Evolutionary conservation across 2,113 vertebrate species (phyloP).

Genomic region (Pandion haliaetus): DNA sequence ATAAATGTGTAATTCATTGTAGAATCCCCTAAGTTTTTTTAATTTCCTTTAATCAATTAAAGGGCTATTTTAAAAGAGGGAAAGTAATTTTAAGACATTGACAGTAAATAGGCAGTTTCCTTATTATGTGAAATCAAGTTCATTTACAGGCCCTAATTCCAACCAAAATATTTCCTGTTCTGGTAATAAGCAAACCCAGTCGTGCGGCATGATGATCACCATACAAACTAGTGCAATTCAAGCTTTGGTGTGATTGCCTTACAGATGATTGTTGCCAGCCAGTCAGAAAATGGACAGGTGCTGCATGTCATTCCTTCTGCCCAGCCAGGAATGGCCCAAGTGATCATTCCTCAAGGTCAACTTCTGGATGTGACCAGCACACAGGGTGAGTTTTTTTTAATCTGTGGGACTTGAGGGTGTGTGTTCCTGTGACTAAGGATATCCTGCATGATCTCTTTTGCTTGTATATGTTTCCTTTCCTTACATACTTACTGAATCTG

Average conservation of each 20-base stretch:
- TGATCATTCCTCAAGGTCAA: constrained; percentile 78
- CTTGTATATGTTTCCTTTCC: neutral
- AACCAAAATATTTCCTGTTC: neutral
- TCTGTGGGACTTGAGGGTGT: neutral
- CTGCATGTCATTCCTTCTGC: constrained; percentile 78
- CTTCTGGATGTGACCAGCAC: constrained; percentile 62
- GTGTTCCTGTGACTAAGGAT: neutral
- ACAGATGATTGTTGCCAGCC: constrained; percentile 81
- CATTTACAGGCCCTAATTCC: neutral
- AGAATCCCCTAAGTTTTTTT: neutral
- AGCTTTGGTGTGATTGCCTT: constrained; percentile 2
- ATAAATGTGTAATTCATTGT: neutral
- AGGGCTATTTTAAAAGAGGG: neutral
- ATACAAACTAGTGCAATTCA: neutral
- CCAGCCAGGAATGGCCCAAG: constrained; percentile 73
- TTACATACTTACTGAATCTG: neutral
- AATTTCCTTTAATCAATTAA: neutral
- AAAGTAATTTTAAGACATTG: neutral
- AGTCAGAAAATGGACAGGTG: constrained; percentile 78
- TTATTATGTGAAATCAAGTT: neutral
- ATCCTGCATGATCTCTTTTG: neutral
- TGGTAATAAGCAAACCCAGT: neutral
- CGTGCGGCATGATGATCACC: neutral
- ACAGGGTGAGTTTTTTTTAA: constrained; percentile 68
- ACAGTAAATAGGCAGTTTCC: neutral